These are phyloP conservation scores for Erannis defoliaria DNA, from an alignment of 2,888 invertebrate species.

Conservation along the genomic window DNA sequence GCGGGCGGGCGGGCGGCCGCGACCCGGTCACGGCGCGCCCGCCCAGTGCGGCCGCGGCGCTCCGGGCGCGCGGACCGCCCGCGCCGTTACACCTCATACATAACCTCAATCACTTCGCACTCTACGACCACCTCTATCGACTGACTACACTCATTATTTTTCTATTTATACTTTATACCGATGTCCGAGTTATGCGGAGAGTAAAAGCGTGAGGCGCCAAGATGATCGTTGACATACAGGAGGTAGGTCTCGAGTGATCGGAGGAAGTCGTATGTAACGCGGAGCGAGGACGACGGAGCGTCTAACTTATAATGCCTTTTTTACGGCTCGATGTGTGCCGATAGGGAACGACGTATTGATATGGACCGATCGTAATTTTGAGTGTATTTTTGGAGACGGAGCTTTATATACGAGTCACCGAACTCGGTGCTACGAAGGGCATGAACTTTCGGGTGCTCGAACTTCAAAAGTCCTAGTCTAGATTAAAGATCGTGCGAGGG, in stretches of 20 bases:
- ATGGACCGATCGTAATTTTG: constrained; percentile 32
- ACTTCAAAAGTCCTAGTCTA: constrained; percentile 67
- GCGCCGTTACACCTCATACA: constrained; percentile 44
- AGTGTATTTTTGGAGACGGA: constrained; percentile 25
- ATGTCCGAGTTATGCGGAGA: constrained; percentile 41
- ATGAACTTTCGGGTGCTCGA: constrained; percentile 43
- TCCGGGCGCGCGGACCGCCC: constrained; percentile 80
- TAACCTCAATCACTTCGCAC: constrained; percentile 51
- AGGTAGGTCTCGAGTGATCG: constrained; percentile 66
- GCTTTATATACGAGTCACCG: constrained; percentile 18
- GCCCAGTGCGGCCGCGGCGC: constrained; percentile 83
- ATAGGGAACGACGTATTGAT: constrained; percentile 51
- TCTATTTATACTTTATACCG: constrained; percentile 51
- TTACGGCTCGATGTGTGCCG: constrained; percentile 49
- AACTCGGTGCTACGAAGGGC: constrained; percentile 37
- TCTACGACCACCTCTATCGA: constrained; percentile 29
- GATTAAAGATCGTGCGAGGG: constrained; percentile 83
- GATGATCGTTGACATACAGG: constrained; percentile 84
- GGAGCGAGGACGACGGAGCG: constrained; percentile 35
- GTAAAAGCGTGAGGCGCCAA: constrained; percentile 28
- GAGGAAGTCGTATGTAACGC: constrained; percentile 45
- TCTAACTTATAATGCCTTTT: constrained; percentile 54
- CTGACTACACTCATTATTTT: constrained; percentile 41
- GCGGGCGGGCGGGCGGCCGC: constrained; percentile 57
- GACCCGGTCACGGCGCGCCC: constrained; percentile 75